Evolutionary conservation across 2,888 invertebrate species (phyloP), one percentile per base, ranked within the genome.

Genomic region (Hydrotaea diabolus): DNA sequence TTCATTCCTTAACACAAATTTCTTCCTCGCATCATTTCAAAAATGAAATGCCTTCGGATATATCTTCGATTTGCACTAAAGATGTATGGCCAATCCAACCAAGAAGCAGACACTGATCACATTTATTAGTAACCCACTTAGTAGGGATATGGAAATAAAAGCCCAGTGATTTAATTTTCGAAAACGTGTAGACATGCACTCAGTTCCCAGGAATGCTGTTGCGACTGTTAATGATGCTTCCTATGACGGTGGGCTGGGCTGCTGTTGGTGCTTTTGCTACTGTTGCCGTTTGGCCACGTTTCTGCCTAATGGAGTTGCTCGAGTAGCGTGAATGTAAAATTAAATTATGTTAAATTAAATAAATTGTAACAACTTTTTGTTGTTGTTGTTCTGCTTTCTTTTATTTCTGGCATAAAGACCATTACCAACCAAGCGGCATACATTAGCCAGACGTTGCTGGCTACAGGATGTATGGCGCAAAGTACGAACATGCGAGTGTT

Each of bases 311-410:
- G 91, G 90, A 91, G 90, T 91, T 90, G 90, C 88, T 90, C 88
- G 91, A 91, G 91, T 90, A 88, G 90, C 91, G 91, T 91, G 90
- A 91, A 90, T 90, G 89, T 88, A 89, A 69, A 91, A 90, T 90
- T 89, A 89, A 91, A 90, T 90, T 90, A 89, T 89, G 89, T 89
- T 86, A 86, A 87, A 87, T 85, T 86, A 85, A 86, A 86, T 87
- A 86, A 87, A 86, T 85, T 87, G 86, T 79, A 86, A 87, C 85
- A 85, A 85, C 82, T 85, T 86, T 86, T 84, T 31, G 31, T 31
- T 31, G 7, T 7, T 31, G n/a, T 31, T 7, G 7, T 31, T 86
- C 86, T 71, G n/a, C 23, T 31, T 43, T 53, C 31, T 77, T 49
- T 72, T 17, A 2, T 31, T 23, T 7, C 26, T n/a, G n/a, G 66